Conservation (phyloP, 1,140 invertebrate species). For the Stegodyphus dumicola region DNA sequence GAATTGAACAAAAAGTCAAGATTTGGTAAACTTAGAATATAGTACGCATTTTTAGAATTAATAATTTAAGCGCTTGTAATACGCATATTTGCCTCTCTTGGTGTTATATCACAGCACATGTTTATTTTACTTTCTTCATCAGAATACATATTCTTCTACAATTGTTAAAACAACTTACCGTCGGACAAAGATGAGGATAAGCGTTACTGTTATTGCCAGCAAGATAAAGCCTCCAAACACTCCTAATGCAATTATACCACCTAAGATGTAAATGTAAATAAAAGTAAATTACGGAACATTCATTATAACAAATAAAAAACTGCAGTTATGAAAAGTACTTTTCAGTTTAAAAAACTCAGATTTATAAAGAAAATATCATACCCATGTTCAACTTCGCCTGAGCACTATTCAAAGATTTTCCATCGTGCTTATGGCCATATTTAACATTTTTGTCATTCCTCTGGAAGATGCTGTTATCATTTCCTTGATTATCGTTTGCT, state of each 20-base stretch:
- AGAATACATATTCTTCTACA: not conserved
- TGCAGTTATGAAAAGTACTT: not conserved
- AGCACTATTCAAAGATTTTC: constrained; percentile 49
- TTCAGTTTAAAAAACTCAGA: not conserved
- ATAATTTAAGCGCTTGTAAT: not conserved
- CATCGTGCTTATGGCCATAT: constrained; percentile 49
- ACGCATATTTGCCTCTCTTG: not conserved
- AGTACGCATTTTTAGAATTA: not conserved
- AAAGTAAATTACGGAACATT: constrained; percentile 21
- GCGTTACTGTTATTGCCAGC: constrained; percentile 87
- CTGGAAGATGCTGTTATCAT: constrained; percentile 11
- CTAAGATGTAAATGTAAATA: constrained; percentile 65
- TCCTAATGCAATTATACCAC: constrained; percentile 87
- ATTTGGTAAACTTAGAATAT: too few relatives aligned
- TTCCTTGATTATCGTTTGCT: constrained; percentile 10
- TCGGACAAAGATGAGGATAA: constrained; percentile 86
- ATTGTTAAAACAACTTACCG: constrained; percentile 75
- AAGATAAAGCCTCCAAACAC: constrained; percentile 92
- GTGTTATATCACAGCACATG: too few relatives aligned
- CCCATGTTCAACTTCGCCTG: constrained; percentile 62
- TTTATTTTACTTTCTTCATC: too few relatives aligned
- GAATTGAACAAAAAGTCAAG: too few relatives aligned
- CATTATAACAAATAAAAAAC: constrained; percentile 1
- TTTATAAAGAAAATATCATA: constrained; percentile 6
- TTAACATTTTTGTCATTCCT: constrained; percentile 41